phyloP scores from a whole-genome alignment of 2,113 vertebrate species.

The Peromyscus leucopus region DNA sequence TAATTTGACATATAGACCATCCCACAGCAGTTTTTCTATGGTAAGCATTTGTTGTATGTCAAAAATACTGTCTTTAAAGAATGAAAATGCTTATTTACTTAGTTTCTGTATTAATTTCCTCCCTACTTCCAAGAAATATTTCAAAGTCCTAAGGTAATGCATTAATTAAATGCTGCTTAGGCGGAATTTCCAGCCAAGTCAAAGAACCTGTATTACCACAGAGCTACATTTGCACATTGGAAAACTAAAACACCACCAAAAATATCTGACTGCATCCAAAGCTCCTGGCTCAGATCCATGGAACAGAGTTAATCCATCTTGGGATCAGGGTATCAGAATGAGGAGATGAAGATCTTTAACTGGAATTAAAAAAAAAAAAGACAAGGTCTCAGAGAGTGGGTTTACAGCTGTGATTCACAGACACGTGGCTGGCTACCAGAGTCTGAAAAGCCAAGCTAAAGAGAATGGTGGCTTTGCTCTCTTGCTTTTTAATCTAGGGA shows the following conservation, averaged over 20 bases:
- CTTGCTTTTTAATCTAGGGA: constrained; percentile 42
- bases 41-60: constrained; percentile 70
- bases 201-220: constrained; percentile 68
- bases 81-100: constrained; percentile 81
- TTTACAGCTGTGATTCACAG: background rate
- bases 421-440: background rate
- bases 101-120: constrained; percentile 76
- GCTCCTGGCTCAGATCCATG: constrained; percentile 11
- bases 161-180: constrained; percentile 77
- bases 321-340: background rate
- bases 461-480: constrained; percentile 18
- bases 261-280: constrained; percentile 51
- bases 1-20: too few relatives aligned
- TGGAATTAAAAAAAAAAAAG: constrained; percentile 34
- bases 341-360: constrained; percentile 11
- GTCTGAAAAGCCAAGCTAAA: background rate
- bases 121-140: constrained; percentile 76
- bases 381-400: background rate
- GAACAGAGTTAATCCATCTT: constrained; percentile 31
- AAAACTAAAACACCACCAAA: constrained; percentile 62
- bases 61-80: constrained; percentile 71
- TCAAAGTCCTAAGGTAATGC: constrained; percentile 76
- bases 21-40: constrained; percentile 51
- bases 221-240: constrained; percentile 63
- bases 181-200: constrained; percentile 75